Base-by-base conservation (phyloP, 1,140 invertebrate genomes). In the Bombus huntii region DNA sequence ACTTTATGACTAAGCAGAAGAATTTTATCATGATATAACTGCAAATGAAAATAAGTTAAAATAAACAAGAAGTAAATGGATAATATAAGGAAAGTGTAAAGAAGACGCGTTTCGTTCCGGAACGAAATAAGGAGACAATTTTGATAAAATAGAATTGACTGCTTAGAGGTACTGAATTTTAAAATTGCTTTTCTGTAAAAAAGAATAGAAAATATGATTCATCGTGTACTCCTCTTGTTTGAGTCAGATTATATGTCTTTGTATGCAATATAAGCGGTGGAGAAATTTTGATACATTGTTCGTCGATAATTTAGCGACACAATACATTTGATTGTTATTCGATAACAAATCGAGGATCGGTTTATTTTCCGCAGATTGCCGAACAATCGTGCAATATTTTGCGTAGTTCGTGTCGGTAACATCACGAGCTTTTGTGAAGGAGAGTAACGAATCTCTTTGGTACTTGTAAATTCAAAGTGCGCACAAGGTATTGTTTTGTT, bases 251-350 rank as follows among this genome's bases (percentile, higher is more conserved):
- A 13, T 62, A 62, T 28, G 25, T 59, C 25, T 59, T 53, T 25
- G 57, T 28, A 8, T 62, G 59, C 28, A 28, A n/a, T n/a, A 62
- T n/a, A 31, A 31, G 5, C 13, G 13, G n/a, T 66, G 13, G 28
- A 71, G 37, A 53, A 53, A 53, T 53, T 81, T 81, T 72, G 39
- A 72, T 81, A 62, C 37, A 9, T 68, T 31, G 39, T 53, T 25
- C 44, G 6, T 3, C 9, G 34, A 15, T 22, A n/a, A 13, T 31
- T 1, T 10, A 71, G 12, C 22, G 25, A 9, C 13, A 15, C 31
- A 12, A 25, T 9, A 34, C 25, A 9, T 39, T 37, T 59, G 34
- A 53, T 77, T 13, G 39, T 22, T 15, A 37, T 34, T 34, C 80
- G 22, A 22, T 22, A 31, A 66, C 28, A 42, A 68, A 83, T 75